These are phyloP conservation scores for Deilephila porcellus DNA, from an alignment of 2,888 invertebrate species.

Conservation along the genomic window DNA sequence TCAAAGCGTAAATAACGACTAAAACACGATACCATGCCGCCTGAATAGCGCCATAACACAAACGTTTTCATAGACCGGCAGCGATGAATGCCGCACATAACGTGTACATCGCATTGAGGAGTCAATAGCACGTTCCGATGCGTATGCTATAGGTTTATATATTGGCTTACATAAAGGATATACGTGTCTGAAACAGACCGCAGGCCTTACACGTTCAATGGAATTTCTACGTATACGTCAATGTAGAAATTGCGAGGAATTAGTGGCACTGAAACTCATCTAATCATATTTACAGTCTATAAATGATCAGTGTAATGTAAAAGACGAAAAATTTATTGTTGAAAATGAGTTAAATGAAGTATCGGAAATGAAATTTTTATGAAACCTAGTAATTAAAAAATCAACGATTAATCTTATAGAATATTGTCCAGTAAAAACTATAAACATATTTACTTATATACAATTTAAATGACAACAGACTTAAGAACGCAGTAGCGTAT, in stretches of 20 bases:
- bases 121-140: slow-evolving; percentile 15
- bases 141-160: slow-evolving; percentile 12
- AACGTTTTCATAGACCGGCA: slow-evolving; percentile 8
- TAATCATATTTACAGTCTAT: too few species aligned
- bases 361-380: too few species aligned
- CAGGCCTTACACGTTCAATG: slow-evolving; percentile 17
- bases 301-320: too few species aligned
- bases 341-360: too few species aligned
- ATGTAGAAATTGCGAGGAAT: not conserved
- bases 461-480: too few species aligned
- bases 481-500: too few species aligned
- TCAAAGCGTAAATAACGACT: not conserved
- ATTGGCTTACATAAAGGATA: slow-evolving; percentile 5
- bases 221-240: slow-evolving; percentile 2
- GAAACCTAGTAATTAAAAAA: too few species aligned
- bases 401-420: too few species aligned
- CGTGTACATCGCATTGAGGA: slow-evolving; percentile 14
- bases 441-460: too few species aligned
- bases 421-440: too few species aligned
- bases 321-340: too few species aligned
- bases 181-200: slow-evolving; percentile 14
- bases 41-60: not conserved
- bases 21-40: not conserved
- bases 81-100: slow-evolving; percentile 4
- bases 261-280: not conserved